Conservation (phyloP, 1,140 invertebrate species). For the Zaprionus kolodkinae region DNA sequence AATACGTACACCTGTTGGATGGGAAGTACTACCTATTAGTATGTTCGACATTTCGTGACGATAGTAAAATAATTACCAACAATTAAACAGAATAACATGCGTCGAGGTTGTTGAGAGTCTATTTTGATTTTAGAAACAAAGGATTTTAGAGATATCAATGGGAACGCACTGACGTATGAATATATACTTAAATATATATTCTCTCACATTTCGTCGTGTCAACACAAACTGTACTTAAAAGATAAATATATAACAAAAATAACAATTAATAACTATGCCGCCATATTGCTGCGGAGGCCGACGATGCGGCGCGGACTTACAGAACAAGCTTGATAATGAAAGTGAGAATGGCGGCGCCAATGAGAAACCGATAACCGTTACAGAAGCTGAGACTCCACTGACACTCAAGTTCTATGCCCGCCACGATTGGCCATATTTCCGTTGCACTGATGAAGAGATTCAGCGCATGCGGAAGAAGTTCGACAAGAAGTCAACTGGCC, state of each 20-base stretch:
- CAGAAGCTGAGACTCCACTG: conserved; percentile 50
- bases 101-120: neutral
- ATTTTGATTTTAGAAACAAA: neutral
- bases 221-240: conserved; percentile 13
- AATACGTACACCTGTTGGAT: neutral
- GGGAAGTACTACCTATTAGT: neutral
- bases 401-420: conserved; percentile 67
- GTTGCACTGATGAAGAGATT: conserved; percentile 48
- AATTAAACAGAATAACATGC: neutral
- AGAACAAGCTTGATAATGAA: neutral
- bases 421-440: conserved; percentile 65
- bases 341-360: neutral
- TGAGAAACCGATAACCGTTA: conserved; percentile 2
- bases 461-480: conserved; percentile 48
- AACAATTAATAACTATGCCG: conserved; percentile 35
- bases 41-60: conserved; percentile 3
- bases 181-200: neutral
- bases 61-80: neutral
- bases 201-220: neutral
- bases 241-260: neutral
- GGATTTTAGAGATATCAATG: neutral
- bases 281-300: conserved; percentile 67
- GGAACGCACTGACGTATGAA: neutral
- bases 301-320: conserved; percentile 46
- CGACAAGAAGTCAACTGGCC: conserved; percentile 31